Evolutionary conservation across 1,140 invertebrate species (phyloP).

Genomic region (Pseudachorutes palmiensis): DNA sequence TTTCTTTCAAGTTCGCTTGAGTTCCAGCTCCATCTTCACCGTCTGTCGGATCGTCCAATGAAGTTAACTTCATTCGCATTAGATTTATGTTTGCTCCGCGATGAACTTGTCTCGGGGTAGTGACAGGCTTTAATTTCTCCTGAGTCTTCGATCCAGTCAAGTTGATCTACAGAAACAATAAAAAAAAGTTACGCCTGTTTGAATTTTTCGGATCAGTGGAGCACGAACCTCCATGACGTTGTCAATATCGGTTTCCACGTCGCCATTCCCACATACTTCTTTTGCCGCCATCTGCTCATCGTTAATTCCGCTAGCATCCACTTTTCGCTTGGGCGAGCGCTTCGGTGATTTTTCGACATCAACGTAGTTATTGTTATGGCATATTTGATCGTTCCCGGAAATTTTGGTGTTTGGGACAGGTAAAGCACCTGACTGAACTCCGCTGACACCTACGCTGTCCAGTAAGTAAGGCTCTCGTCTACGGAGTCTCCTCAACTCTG

Average conservation of each 20-base stretch:
- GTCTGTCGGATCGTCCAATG: constrained; percentile 47
- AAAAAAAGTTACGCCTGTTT: too few species aligned
- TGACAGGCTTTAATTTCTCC: constrained; percentile 41
- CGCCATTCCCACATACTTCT: constrained; percentile 30
- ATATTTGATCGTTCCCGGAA: constrained; percentile 34
- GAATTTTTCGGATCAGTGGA: too few species aligned
- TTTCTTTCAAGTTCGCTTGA: constrained; percentile 39
- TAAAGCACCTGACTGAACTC: constrained; percentile 34
- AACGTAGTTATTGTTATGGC: constrained; percentile 32
- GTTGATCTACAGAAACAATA: constrained; percentile 22
- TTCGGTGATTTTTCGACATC: constrained; percentile 24
- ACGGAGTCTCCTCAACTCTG: constrained; percentile 41
- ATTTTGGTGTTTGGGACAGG: constrained; percentile 30
- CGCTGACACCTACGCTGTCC: constrained; percentile 37
- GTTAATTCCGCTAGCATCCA: constrained; percentile 48
- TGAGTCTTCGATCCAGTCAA: constrained; percentile 46
- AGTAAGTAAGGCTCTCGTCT: constrained; percentile 39
- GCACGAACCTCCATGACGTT: constrained; percentile 36
- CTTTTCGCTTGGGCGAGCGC: constrained; percentile 26
- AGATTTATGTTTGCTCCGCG: constrained; percentile 46
- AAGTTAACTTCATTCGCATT: constrained; percentile 53
- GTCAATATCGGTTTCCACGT: constrained; percentile 23
- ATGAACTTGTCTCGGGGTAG: constrained; percentile 39
- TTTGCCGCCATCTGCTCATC: constrained; percentile 34
- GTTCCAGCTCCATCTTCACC: constrained; percentile 38